Evolutionary conservation across 2,113 vertebrate genomes (phyloP), one percentile per base, ranked within the genome.

Genomic region (Lepus timidus): DNA sequence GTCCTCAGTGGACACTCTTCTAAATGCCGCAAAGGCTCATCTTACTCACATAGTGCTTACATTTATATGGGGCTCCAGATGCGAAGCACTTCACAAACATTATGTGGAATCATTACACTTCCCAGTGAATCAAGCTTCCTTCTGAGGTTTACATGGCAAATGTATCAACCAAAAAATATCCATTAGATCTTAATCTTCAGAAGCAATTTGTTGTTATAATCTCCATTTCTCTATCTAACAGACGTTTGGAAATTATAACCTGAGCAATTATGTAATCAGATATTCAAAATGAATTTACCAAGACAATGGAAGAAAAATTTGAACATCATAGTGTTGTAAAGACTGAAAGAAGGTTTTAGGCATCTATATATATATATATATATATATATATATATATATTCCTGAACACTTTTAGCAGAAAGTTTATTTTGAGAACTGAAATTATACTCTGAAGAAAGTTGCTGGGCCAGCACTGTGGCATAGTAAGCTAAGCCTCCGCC

Each of bases 231-330:
- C 13, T 95, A 67, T 25, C 55, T 75, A 90, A 78, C 20, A 73
- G 22, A 83, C 4, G 44, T 78, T 74, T 51, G 12, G 93, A 93
- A 95, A 79, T 64, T 87, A 4, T 49, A 81, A 65, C 2, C 36
- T 29, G 16, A 39, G 7, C 58, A 93, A 87, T 68, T 81, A 49
- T 74, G 0, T 68, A 92, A 88, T 39, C 10, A 75, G 16, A 36
- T n/a, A 86, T 55, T 80, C 10, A 92, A 96, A 44, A 14, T 33
- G 7, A 86, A 79, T 76, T 87, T 74, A 68, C 73, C 4, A 82
- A 93, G 95, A 49, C 7, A 91, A 16, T 29, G n/a, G 27, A 10
- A 55, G 19, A 88, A 64, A 49, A 29, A 85, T 29, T 8, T 73
- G 22, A 81, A 87, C 58, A 23, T 68, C 76, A 27, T 33, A 67